Evolutionary conservation across 1,140 invertebrate species (phyloP), one percentile per base, ranked within the genome.

Genomic region (Nasonia longicornis): DNA sequence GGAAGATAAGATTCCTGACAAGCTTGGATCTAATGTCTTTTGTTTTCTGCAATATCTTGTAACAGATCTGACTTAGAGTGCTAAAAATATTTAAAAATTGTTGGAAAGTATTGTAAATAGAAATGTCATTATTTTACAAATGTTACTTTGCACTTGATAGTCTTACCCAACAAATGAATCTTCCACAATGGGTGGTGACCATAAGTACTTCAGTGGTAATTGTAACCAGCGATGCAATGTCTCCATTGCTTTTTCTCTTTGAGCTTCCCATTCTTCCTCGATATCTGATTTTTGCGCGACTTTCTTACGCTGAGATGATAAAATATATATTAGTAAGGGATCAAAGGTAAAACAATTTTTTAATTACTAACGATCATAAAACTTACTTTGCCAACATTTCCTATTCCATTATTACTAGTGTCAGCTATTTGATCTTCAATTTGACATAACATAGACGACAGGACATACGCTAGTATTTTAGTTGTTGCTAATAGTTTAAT

Each of bases 161-260:
- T 88, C 92, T 92, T 91, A 96, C 95, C 93, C 93, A n/a, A 97
- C 93, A 92, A 97, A 97, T 84, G 95, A 93, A 85, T 96, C 94
- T 86, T 97, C 96, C 69, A 94, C 93, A 29, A 97, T 91, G 6
- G 95, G 95, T 69, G 96, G 96, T 85, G 93, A 93, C 95, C 96
- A 97, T 0, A 97, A 91, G 79, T 93, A 92, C 45, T 94, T 92
- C 7, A 97, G 86, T 14, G 94, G 94, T 82, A 95, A 90, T 84
- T 96, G 93, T 11, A 97, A 84, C 77, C 94, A 87, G 77, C 92
- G 87, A 80, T 92, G 93, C 7, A 97, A 86, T 67, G 93, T 90
- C 20, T 94, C 91, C 16, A 97, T 88, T 48, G 94, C 93, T 72
- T 92, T 91, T 73, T 94, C 92, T 80, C 91, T 90, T 66, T 91